Percentiles rank a stretch among this genome's conserved stretches.
Conservation (phyloP, 1,140 invertebrate species). For the Zaprionus capensis region DNA sequence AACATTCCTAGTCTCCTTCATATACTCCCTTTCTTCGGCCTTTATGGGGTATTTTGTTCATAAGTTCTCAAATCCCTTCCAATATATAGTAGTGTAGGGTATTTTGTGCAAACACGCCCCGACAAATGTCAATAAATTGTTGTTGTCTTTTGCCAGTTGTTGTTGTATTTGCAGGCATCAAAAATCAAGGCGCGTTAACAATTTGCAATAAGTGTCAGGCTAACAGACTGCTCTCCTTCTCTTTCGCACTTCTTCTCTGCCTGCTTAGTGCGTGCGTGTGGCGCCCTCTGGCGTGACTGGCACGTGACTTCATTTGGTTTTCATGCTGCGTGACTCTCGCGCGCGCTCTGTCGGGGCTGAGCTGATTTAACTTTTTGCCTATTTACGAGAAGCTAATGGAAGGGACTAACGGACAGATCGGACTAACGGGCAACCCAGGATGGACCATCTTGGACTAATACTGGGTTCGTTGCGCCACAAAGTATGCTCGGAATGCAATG, state of each 20-base stretch:
- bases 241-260: background rate
- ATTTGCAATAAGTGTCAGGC: constrained; percentile 31
- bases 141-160: constrained; percentile 6
- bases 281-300: constrained; percentile 50
- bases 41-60: no score
- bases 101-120: background rate
- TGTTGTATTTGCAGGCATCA: constrained; percentile 27
- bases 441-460: constrained; percentile 9
- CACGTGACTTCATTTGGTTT: constrained; percentile 70
- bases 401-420: background rate
- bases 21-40: no score
- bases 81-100: background rate
- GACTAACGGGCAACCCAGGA: background rate
- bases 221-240: background rate
- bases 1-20: background rate
- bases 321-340: constrained; percentile 28
- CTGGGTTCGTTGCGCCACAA: constrained; percentile 23
- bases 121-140: constrained; percentile 19
- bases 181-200: constrained; percentile 50
- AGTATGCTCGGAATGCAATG: constrained; percentile 30
- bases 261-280: constrained; percentile 31
- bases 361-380: constrained; percentile 30
- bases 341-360: constrained; percentile 1
- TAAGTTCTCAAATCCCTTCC: background rate
- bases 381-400: constrained; percentile 17